Base-by-base conservation (phyloP, 1,140 invertebrate species). In the Drosophila ananassae region DNA sequence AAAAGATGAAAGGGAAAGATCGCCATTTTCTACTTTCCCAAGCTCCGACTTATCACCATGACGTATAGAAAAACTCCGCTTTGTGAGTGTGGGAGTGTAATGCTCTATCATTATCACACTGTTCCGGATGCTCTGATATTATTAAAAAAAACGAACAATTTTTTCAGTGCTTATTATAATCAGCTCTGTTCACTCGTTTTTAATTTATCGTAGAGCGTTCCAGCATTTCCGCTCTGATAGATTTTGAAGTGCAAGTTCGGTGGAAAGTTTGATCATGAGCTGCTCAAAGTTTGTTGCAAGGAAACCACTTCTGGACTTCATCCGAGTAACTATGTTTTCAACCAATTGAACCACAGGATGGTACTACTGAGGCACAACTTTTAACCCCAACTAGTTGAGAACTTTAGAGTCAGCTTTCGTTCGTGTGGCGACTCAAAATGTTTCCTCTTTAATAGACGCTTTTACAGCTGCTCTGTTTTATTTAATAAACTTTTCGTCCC, bases 241-340 rank as follows among this genome's bases (percentile, higher is more conserved):
- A 52, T 52, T 56, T 41, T 68, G 13, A 37, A 68, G 41, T 32
- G 41, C 21, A 37, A 41, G 21, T 69, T 48, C 10, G 30, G 34
- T 4, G 13, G 46, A 68, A 68, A 69, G 66, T 69, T 69, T 56
- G 41, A 55, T 68, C 24, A 12, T 30, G 4, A 69, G 21, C 24
- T 13, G 25, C 53, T 17, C 10, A 46, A 46, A 63, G 53, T 68
- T 50, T 68, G 32, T 39, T 30, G 9, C 28, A 24, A 44, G 47
- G 21, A 61, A 51, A 24, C 46, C 62, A 21, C 41, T 67, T n/a
- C 25, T 30, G 63, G n/a, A n/a, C 39, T 57, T 39, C 56, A 25
- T 10, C 17, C 17, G 25, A 39, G 66, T 56, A 56, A 68, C 64
- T 28, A 10, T 32, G 32, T 32, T 69, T 57, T 30, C 63, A 37